A percentile compares a stretch with the other conserved stretches of the same genome.
Conservation (phyloP, 2,888 invertebrate genomes). For the Yponomeuta evonymella region DNA sequence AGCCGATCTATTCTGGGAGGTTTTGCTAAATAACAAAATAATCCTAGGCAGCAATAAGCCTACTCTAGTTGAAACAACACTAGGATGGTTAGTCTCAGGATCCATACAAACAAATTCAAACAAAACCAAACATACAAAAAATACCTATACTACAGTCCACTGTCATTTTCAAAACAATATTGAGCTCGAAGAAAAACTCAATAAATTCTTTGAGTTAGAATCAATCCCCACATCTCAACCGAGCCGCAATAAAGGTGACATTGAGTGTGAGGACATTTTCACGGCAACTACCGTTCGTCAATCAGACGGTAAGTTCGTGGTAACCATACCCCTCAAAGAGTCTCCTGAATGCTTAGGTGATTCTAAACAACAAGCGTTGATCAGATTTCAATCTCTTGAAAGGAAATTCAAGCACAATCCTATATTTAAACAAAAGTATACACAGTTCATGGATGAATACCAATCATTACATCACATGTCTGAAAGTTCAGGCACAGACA, state of each 20-base stretch:
- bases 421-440: conserved; percentile 5
- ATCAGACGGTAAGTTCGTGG: conserved; percentile 3
- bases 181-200: conserved; percentile 12
- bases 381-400: conserved; percentile 6
- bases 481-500: neutral
- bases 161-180: conserved; percentile 9
- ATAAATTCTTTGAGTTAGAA: conserved; percentile 14
- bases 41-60: conserved; percentile 14
- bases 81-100: conserved; percentile 22
- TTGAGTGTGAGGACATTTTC: conserved; percentile 1
- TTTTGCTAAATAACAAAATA: conserved; percentile 16
- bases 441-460: conserved; percentile 12
- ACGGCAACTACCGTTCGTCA: neutral
- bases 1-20: conserved; percentile 18
- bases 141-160: conserved; percentile 5
- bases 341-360: conserved; percentile 5
- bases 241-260: neutral
- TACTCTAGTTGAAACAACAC: conserved; percentile 16
- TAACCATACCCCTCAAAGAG: neutral
- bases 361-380: conserved; percentile 2
- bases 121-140: neutral
- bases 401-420: neutral
- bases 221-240: conserved; percentile 8
- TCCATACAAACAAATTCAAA: conserved; percentile 9
- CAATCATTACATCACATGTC: conserved; percentile 8